Conservation (phyloP, 2,888 invertebrate genomes). For the Andrena camellia region DNA sequence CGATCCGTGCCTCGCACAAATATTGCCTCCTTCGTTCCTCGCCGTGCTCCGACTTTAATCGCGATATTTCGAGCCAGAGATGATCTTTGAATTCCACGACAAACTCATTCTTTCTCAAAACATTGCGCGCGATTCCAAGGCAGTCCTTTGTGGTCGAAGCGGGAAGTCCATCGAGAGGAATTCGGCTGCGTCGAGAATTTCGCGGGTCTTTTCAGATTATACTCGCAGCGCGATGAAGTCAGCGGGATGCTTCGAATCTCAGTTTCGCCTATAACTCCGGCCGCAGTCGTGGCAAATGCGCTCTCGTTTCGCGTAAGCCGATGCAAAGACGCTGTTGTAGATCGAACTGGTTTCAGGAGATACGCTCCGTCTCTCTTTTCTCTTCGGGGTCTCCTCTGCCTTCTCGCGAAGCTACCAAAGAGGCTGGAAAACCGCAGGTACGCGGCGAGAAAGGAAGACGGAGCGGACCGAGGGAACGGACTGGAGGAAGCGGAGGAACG, state of each 20-base stretch:
- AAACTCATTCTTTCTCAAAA: no score
- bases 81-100: no score
- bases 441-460: constrained; percentile 23
- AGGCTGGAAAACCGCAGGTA: constrained; percentile 57
- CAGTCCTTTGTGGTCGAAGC: background rate
- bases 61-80: no score
- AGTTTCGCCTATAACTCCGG: constrained; percentile 46
- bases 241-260: constrained; percentile 45
- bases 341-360: constrained; percentile 69
- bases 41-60: no score
- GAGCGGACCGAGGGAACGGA: background rate
- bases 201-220: background rate
- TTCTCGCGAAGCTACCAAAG: constrained; percentile 29
- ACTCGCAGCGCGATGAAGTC: constrained; percentile 37
- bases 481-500: background rate
- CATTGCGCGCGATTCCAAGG: no score
- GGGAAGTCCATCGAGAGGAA: background rate
- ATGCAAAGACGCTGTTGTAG: constrained; percentile 67
- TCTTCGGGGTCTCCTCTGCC: background rate
- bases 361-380: constrained; percentile 22
- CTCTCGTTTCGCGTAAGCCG: constrained; percentile 43
- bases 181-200: background rate
- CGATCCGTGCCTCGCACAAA: no score
- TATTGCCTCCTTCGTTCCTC: no score
- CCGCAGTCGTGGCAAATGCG: constrained; percentile 23